A percentile compares a stretch with the other conserved stretches of the same genome.
Conservation (phyloP, 2,797 vertebrate species). For the Agapornis canus region DNA sequence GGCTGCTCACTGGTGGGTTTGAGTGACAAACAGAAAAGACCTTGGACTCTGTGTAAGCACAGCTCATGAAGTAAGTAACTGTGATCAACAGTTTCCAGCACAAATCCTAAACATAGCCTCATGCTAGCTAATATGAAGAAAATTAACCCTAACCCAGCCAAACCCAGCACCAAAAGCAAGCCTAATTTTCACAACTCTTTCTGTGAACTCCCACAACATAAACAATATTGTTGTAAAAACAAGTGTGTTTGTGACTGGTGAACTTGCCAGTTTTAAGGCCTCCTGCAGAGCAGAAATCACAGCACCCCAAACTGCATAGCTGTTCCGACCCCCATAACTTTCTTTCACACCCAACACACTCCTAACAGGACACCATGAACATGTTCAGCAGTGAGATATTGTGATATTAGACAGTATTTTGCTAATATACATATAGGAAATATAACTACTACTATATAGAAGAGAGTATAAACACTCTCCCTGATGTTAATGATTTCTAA, state of each 20-base stretch:
- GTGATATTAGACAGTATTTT: background rate
- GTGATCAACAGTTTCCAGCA: background rate
- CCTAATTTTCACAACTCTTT: background rate
- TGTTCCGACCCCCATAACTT: background rate
- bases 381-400: background rate
- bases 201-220: background rate
- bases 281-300: background rate
- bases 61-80: background rate
- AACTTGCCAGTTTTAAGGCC: background rate
- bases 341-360: fast-evolving
- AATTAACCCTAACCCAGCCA: background rate
- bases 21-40: background rate
- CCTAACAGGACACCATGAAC: background rate
- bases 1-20: background rate
- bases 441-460: background rate
- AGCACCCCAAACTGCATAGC: background rate
- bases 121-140: background rate
- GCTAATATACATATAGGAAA: background rate
- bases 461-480: background rate
- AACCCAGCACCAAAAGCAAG: background rate
- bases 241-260: background rate
- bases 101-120: background rate
- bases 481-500: background rate
- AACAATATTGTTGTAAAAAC: background rate
- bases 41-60: background rate